phyloP scores from a whole-genome alignment of 2,888 invertebrate species.

The Dione juno region DNA sequence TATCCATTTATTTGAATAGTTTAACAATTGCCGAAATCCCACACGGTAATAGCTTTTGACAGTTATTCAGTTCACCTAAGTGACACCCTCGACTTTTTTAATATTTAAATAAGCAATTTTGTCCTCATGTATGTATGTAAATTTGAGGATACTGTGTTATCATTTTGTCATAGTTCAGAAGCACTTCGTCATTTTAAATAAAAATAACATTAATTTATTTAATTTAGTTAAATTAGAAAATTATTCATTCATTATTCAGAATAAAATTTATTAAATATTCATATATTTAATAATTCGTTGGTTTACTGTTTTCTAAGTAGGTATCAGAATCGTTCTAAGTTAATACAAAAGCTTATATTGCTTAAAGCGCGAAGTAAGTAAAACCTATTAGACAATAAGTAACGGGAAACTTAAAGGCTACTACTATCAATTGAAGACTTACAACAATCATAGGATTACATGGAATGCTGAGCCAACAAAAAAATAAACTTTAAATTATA shows the following conservation, averaged over 20 bases:
- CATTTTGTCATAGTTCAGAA: neutral
- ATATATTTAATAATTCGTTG: too few species aligned
- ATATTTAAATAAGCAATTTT: slow-evolving; percentile 9
- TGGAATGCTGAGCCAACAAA: neutral
- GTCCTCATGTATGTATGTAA: neutral
- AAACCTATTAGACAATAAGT: neutral
- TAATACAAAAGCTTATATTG: too few species aligned
- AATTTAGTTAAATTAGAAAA: too few species aligned
- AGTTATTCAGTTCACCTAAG: slow-evolving; percentile 16
- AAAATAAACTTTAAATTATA: neutral
- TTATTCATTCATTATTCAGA: too few species aligned
- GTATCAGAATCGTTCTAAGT: too few species aligned
- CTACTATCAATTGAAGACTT: neutral
- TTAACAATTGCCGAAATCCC: slow-evolving; percentile 10
- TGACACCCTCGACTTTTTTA: slow-evolving; percentile 25
- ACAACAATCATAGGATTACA: neutral
- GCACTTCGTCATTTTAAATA: neutral
- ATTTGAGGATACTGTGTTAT: neutral
- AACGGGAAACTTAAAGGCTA: neutral
- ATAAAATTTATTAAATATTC: too few species aligned
- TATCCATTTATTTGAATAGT: neutral
- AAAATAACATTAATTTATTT: too few species aligned
- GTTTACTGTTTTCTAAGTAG: too few species aligned
- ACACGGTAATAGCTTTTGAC: slow-evolving; percentile 21
- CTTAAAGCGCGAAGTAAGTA: too few species aligned